A percentile compares a stretch with the other conserved stretches of the same genome.
These are phyloP conservation scores for Delia radicum DNA, from an alignment of 1,140 invertebrate species.

Conservation along the genomic window DNA sequence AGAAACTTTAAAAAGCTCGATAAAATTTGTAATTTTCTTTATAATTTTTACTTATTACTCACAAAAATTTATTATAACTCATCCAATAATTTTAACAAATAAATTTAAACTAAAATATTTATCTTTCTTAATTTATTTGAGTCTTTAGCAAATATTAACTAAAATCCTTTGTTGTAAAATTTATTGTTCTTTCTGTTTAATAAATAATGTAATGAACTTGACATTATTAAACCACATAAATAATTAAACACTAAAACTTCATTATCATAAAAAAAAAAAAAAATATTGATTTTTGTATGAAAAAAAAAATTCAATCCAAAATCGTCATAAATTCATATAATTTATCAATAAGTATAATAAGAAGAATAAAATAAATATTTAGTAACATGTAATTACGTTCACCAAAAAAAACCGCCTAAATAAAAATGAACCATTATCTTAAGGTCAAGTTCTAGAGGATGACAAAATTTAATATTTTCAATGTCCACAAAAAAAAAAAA, in stretches of 20 bases:
- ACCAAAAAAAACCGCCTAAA: not conserved
- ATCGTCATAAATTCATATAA: not conserved
- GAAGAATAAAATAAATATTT: not conserved
- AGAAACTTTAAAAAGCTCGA: too few relatives aligned
- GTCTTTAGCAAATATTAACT: too few relatives aligned
- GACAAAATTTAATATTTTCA: not conserved
- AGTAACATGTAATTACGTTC: not conserved
- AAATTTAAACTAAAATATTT: not conserved
- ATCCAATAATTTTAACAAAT: too few relatives aligned
- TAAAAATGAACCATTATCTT: constrained; percentile 3
- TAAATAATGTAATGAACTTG: constrained; percentile 10
- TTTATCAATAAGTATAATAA: not conserved
- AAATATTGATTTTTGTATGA: not conserved
- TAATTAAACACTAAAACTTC: not conserved
- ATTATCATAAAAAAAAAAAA: not conserved
- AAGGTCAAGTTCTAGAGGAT: constrained; percentile 4
- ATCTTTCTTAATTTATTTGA: too few relatives aligned
- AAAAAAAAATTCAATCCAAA: too few relatives aligned
- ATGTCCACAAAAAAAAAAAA: too few relatives aligned
- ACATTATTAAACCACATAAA: constrained; percentile 3
- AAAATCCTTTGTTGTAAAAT: too few relatives aligned
- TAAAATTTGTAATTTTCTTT: too few relatives aligned
- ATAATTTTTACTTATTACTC: too few relatives aligned
- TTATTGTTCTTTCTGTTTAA: not conserved
- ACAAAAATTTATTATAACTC: too few relatives aligned